Evolutionary conservation across 2,888 invertebrate genomes (phyloP), one percentile per base, ranked within the genome.

Genomic region (Euproctis similis): DNA sequence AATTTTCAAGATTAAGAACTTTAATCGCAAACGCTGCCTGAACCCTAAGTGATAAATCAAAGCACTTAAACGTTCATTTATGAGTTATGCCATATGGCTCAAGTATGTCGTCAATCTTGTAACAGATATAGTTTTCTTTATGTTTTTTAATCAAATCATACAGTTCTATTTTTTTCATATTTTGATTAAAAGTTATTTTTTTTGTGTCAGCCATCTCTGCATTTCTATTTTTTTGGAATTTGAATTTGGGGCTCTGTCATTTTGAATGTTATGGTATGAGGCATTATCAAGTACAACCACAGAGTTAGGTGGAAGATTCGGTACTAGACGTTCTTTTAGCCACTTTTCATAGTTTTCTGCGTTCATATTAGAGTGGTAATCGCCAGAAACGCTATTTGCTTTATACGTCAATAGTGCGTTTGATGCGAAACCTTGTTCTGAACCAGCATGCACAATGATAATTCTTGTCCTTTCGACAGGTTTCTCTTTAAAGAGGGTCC

Each of bases 391-490:
- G 9, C 34, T 32, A 10, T 31, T 39, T 1, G 41, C 40, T 25
- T 44, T 48, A 22, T 46, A 46, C 10, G 46, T 21, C 18, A 53
- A 47, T 8, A 28, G 25, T 12, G 50, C 44, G 36, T 51, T 48
- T 31, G 32, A 8, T 27, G 52, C 34, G 29, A 55, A 55, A 2
- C 48, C 50, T 10, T 35, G 34, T 4, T 38, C 27, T 2, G 32
- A 42, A 24, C 46, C 46, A 1, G 45, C 48, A 27, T 55, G 53
- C 12, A 48, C 39, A 26, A 50, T 26, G 19, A 51, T 41, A 28
- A 44, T 40, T 1, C 39, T 44, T 29, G 38, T 42, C 40, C 35
- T 24, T 31, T 36, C 20, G 25, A 25, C 19, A 37, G 13, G 28
- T 47, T 43, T 30, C 43, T 48, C 11, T 32, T 3, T 3, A 14